Percentiles rank a stretch among this genome's conserved stretches.
phyloP scores from a whole-genome alignment of 2,888 invertebrate genomes.

The Caenorhabditis sinica region DNA sequence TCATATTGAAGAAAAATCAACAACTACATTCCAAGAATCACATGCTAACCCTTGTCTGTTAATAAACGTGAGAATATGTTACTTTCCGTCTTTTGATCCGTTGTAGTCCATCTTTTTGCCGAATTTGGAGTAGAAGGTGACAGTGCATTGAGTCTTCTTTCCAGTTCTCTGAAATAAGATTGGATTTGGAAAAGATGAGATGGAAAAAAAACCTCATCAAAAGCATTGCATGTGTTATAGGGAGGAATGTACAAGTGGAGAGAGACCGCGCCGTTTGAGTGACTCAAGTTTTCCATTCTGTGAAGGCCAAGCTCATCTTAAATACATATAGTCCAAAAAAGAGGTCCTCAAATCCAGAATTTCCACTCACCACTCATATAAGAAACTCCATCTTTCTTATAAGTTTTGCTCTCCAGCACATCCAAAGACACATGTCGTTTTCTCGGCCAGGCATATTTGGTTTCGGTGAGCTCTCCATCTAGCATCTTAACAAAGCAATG shows the following conservation, averaged over 20 bases:
- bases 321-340: too few relatives aligned
- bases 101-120: conserved; percentile 79
- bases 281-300: conserved; percentile 94
- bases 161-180: conserved; percentile 71
- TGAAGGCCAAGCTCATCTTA: conserved; percentile 95
- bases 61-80: neutral
- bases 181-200: neutral
- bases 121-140: conserved; percentile 82
- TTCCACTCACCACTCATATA: too few relatives aligned
- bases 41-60: conserved; percentile 47
- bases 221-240: conserved; percentile 92
- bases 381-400: too few relatives aligned
- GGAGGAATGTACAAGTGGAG: conserved; percentile 97
- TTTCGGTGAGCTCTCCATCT: too few relatives aligned
- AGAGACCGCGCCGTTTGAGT: conserved; percentile 92
- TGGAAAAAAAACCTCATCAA: conserved; percentile 88
- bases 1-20: conserved; percentile 47
- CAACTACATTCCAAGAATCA: conserved; percentile 26
- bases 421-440: too few relatives aligned
- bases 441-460: too few relatives aligned
- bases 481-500: too few relatives aligned
- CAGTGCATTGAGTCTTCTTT: conserved; percentile 69
- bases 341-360: too few relatives aligned
- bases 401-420: too few relatives aligned
- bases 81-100: conserved; percentile 55